A percentile compares a stretch with the other conserved stretches of the same genome.
These are phyloP conservation scores for Beris chalybata DNA, from an alignment of 2,888 invertebrate species.

Conservation along the genomic window DNA sequence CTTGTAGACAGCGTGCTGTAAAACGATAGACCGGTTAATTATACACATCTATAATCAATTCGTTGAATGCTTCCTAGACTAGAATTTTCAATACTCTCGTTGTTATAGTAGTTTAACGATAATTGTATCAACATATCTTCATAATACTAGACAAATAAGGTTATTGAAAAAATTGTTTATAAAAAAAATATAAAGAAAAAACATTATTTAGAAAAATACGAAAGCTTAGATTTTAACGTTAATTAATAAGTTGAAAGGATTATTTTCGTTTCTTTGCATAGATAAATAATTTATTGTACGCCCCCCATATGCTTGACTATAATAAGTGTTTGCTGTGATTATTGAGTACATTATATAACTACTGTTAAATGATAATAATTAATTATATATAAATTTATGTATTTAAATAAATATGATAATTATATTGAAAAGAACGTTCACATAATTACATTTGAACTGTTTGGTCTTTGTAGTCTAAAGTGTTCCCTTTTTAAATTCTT, in stretches of 20 bases:
- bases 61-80: too few species aligned
- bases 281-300: slow-evolving; percentile 11
- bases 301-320: slow-evolving; percentile 39
- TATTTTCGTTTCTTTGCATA: slow-evolving; percentile 4
- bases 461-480: neutral
- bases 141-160: slow-evolving; percentile 28
- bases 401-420: slow-evolving; percentile 23
- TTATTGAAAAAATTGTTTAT: slow-evolving; percentile 8
- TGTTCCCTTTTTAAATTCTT: neutral
- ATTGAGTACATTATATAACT: slow-evolving; percentile 32
- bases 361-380: slow-evolving; percentile 38
- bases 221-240: slow-evolving; percentile 21
- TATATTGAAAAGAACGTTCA: neutral
- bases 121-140: neutral
- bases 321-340: slow-evolving; percentile 41
- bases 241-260: slow-evolving; percentile 4
- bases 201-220: slow-evolving; percentile 14
- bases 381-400: slow-evolving; percentile 32
- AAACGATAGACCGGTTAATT: too few species aligned
- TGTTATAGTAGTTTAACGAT: neutral
- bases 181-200: slow-evolving; percentile 23
- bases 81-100: too few species aligned
- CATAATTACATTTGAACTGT: neutral
- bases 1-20: too few species aligned
- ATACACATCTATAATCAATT: too few species aligned